Conservation (phyloP, 2,113 vertebrate genomes). For the Eclectus roratus region DNA sequence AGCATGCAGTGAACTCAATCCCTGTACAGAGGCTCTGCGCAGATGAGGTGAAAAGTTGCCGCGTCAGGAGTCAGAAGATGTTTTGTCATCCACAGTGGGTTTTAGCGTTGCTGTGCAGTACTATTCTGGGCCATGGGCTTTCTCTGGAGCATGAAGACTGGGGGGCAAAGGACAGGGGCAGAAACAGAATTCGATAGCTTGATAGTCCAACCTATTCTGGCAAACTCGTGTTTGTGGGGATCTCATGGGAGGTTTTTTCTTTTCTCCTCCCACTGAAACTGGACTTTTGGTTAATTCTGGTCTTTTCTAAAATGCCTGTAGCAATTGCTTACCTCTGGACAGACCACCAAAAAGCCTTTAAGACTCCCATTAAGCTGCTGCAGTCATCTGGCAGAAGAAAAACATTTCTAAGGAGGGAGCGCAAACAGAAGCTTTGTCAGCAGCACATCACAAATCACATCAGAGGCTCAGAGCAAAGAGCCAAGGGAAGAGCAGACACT, state of each 20-base stretch:
- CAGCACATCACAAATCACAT: background rate
- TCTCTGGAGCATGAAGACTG: background rate
- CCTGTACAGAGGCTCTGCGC: background rate
- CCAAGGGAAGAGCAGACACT: background rate
- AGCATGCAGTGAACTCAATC: background rate
- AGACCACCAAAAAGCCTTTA: background rate
- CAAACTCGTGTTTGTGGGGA: background rate
- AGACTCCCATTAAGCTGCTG: background rate
- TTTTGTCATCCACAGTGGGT: background rate
- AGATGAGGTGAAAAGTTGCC: background rate
- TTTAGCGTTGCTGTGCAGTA: background rate
- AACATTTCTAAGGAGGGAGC: background rate
- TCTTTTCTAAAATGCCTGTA: background rate
- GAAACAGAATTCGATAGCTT: background rate
- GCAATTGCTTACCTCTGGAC: background rate
- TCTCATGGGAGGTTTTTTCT: background rate
- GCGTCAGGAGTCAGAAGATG: background rate
- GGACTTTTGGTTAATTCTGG: background rate
- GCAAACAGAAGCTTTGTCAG: background rate
- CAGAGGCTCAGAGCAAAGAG: background rate
- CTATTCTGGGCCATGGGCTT: accelerated
- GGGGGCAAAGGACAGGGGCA: background rate
- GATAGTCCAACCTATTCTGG: background rate
- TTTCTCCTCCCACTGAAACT: background rate
- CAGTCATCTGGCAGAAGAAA: background rate